Base-by-base conservation (phyloP, 1,140 invertebrate genomes). In the Conopomorpha cramerella region DNA sequence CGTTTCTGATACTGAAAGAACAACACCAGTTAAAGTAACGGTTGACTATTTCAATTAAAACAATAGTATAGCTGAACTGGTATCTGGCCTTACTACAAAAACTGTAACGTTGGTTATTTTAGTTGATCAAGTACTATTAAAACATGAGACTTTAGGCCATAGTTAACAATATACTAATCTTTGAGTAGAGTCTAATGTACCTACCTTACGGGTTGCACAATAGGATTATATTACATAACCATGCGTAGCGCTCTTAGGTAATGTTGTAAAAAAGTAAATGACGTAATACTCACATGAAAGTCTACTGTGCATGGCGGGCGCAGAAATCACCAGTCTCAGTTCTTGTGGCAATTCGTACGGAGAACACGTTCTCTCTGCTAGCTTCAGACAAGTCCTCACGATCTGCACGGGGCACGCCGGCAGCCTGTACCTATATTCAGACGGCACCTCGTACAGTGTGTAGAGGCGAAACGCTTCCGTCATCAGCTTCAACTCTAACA, bases 261-360 rank as follows among this genome's bases (percentile, higher is more conserved):
- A n/a, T n/a, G n/a, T n/a, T n/a, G n/a, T 30, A 16, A 14, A 29
- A 18, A 33, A 31, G 13, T 8, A 63, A 49, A 7, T 78, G 78
- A 76, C 53, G 12, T 8, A 32, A 38, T 25, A 49, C 53, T 43
- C 41, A 76, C 71, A 45, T 12, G 66, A 53, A 7, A 76, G 33
- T 56, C 64, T 76, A 41, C 59, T 63, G 37, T 66, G 66, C 23
- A 67, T 38, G 8, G 53, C 41, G 2, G 71, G 60, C 8, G 68
- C 67, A 0, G 68, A 64, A 23, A 76, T 73, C 15, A 70, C 56
- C 16, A 76, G 34, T 8, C 71, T 55, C 34, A 76, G 42, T 11
- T 73, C 71, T 36, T 67, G 63, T 2, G 71, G 71, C 29, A 76
- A 18, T 17, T 77, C 71, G 23, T 77, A 77, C 3, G 71, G 71